These are phyloP conservation scores for Athalia rosae DNA, from an alignment of 2,888 invertebrate genomes.

Conservation along the genomic window DNA sequence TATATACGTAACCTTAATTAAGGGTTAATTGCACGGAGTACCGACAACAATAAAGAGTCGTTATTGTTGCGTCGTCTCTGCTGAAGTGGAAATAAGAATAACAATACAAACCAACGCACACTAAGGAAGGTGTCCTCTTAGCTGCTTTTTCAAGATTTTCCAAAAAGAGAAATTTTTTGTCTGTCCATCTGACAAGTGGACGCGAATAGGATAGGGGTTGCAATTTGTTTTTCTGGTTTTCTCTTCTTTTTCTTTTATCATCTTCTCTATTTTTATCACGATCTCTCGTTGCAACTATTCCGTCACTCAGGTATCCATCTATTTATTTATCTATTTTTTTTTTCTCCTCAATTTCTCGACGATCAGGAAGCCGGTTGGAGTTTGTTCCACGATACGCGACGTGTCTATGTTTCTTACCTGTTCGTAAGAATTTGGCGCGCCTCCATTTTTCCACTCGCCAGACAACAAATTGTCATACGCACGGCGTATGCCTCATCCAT, in stretches of 20 bases:
- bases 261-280: neutral
- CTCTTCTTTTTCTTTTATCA: neutral
- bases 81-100: neutral
- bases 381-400: no score
- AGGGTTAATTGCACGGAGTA: conserved; percentile 24
- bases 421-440: neutral
- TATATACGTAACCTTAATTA: conserved; percentile 10
- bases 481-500: neutral
- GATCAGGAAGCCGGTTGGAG: no score
- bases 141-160: no score
- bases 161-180: no score
- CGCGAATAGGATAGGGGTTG: neutral
- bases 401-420: neutral
- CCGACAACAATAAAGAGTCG: neutral
- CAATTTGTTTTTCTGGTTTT: neutral
- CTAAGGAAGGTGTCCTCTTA: no score
- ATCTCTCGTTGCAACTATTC: neutral
- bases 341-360: no score
- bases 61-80: neutral
- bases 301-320: neutral
- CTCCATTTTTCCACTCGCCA: neutral
- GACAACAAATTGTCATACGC: neutral
- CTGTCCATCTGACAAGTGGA: no score
- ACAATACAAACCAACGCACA: no score
- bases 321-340: no score